phyloP scores from a whole-genome alignment of 2,888 invertebrate genomes.

The Hyposoter dolosus region DNA sequence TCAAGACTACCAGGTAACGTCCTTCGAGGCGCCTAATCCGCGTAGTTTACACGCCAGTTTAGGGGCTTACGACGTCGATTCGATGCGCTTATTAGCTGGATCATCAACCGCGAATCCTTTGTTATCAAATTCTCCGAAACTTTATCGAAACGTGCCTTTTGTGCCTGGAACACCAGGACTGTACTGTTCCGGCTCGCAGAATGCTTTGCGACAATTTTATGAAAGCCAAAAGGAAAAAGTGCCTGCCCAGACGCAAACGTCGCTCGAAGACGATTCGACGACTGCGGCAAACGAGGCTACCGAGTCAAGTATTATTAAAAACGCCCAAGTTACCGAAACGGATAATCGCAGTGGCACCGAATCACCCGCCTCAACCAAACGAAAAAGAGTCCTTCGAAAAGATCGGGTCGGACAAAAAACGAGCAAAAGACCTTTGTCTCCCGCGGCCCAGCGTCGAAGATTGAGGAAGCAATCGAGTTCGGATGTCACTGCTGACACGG shows the following conservation, averaged over 20 bases:
- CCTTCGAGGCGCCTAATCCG: conserved; percentile 82
- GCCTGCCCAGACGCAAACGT: conserved; percentile 80
- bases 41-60: conserved; percentile 77
- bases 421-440: conserved; percentile 65
- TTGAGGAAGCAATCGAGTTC: conserved; percentile 77
- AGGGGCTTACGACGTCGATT: conserved; percentile 74
- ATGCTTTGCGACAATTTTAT: conserved; percentile 70
- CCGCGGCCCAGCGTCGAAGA: conserved; percentile 72
- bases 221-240: conserved; percentile 75
- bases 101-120: conserved; percentile 70
- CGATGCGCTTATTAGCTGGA: conserved; percentile 71
- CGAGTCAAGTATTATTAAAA: conserved; percentile 37
- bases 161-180: conserved; percentile 69
- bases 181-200: conserved; percentile 64
- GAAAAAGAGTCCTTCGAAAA: conserved; percentile 65
- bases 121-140: conserved; percentile 65
- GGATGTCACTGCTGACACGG: conserved; percentile 67
- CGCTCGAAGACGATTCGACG: conserved; percentile 74
- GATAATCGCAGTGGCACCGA: conserved; percentile 53
- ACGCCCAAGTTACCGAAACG: conserved; percentile 53
- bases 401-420: conserved; percentile 53
- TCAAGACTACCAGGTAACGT: conserved; percentile 81
- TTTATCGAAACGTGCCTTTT: conserved; percentile 78
- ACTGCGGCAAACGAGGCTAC: conserved; percentile 67
- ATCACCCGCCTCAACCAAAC: conserved; percentile 58